Evolutionary conservation across 2,888 invertebrate species (phyloP).

Genomic region (Eristalis intricaria): DNA sequence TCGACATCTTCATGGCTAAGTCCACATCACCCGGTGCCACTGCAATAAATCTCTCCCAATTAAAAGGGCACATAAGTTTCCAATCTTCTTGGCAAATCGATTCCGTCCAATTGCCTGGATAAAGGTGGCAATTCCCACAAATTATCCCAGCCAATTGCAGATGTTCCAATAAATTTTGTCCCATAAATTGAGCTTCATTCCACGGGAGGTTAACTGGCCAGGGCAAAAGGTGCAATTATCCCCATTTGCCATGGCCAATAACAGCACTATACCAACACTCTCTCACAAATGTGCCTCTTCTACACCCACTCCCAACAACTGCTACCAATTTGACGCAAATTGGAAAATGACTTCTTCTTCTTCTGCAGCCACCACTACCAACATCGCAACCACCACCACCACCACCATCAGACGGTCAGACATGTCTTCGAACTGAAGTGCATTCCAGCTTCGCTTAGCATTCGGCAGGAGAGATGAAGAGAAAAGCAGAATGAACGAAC

Average conservation of each 20-base stretch:
- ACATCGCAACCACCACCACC: background rate
- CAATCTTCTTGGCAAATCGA: constrained; percentile 68
- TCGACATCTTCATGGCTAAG: constrained; percentile 63
- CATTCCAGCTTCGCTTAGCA: constrained; percentile 61
- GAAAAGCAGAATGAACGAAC: background rate
- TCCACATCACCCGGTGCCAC: constrained; percentile 31
- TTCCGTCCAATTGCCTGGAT: constrained; percentile 69
- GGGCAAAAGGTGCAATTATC: constrained; percentile 68
- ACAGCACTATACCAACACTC: constrained; percentile 52
- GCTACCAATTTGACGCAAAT: constrained; percentile 70
- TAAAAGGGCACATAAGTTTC: constrained; percentile 67
- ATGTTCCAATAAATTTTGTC: constrained; percentile 72
- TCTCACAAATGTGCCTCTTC: constrained; percentile 10
- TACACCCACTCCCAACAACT: constrained; percentile 64
- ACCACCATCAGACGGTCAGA: background rate
- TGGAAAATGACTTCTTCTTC: constrained; percentile 70
- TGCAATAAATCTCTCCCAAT: constrained; percentile 68
- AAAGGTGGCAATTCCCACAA: constrained; percentile 71
- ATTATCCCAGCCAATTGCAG: constrained; percentile 71
- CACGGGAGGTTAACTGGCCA: constrained; percentile 63
- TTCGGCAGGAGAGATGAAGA: constrained; percentile 17
- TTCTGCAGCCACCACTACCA: background rate
- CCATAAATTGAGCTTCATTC: constrained; percentile 68
- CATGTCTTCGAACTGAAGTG: constrained; percentile 21
- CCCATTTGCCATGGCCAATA: constrained; percentile 70